A percentile compares a stretch with the other conserved stretches of the same genome.
phyloP scores from a whole-genome alignment of 2,888 invertebrate species.

The Andricus curvator region DNA sequence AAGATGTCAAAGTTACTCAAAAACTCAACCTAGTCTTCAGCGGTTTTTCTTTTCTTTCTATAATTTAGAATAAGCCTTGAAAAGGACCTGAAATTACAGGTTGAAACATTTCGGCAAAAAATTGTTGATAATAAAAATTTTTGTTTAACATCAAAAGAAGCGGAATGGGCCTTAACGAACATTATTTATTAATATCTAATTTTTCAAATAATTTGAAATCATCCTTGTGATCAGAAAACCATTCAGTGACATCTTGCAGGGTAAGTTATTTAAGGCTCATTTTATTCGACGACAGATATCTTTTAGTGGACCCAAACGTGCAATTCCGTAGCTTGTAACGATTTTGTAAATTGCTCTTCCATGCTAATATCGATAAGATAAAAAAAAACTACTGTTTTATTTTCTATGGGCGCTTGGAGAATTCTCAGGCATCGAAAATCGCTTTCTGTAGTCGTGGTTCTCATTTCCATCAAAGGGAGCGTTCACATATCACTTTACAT shows the following conservation, averaged over 20 bases:
- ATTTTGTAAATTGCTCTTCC: conserved; percentile 76
- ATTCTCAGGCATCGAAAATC: conserved; percentile 65
- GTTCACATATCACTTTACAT: no score
- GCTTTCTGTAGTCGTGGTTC: conserved; percentile 48
- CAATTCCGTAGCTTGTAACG: conserved; percentile 71
- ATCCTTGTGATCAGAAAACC: conserved; percentile 1
- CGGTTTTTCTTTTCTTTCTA: no score
- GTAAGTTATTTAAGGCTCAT: conserved; percentile 68
- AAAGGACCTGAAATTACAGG: no score
- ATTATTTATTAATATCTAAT: neutral
- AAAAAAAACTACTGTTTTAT: conserved; percentile 58
- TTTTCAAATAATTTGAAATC: neutral
- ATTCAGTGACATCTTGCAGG: conserved; percentile 22
- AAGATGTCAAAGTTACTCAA: no score
- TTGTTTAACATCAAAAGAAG: no score
- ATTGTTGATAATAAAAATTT: no score
- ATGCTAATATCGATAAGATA: conserved; percentile 76
- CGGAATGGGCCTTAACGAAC: no score
- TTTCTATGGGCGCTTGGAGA: conserved; percentile 64
- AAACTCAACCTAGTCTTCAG: no score
- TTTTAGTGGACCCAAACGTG: conserved; percentile 72
- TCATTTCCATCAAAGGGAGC: neutral
- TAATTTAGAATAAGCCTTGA: no score
- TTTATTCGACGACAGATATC: conserved; percentile 70
- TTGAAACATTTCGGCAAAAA: no score